phyloP scores from a whole-genome alignment of 2,797 vertebrate species.

The Rhyacichthys aspro region DNA sequence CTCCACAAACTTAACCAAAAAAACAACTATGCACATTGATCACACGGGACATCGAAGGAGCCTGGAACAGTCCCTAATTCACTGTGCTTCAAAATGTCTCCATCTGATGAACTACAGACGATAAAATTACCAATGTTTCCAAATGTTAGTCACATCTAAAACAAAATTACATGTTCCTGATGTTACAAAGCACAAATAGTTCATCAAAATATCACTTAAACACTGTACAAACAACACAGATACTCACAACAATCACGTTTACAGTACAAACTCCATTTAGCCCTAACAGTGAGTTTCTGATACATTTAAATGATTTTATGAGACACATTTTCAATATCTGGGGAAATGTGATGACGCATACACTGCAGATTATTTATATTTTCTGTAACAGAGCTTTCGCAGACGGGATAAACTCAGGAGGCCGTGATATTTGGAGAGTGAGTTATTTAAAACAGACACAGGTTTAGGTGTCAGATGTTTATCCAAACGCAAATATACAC shows the following conservation, averaged over 20 bases:
- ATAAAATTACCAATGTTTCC: too few relatives aligned
- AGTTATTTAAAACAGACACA: conserved; percentile 33
- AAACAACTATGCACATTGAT: background rate
- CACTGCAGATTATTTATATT: background rate
- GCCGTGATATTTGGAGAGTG: conserved; percentile 17
- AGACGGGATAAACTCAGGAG: conserved; percentile 5
- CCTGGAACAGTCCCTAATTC: background rate
- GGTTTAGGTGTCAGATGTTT: conserved; percentile 36
- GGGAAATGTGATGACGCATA: too few relatives aligned
- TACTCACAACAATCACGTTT: conserved; percentile 21
- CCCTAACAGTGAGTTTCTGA: too few relatives aligned
- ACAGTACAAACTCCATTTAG: conserved; percentile 12
- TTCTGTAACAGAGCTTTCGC: conserved; percentile 13
- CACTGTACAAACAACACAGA: conserved; percentile 15
- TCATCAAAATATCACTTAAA: conserved; percentile 6
- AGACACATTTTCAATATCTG: too few relatives aligned
- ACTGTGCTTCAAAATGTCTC: background rate
- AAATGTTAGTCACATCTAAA: background rate
- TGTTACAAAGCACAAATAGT: conserved; percentile 23
- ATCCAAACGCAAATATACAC: conserved; percentile 34
- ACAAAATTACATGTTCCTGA: conserved; percentile 30
- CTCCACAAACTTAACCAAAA: too few relatives aligned
- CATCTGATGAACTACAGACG: background rate
- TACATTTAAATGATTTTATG: too few relatives aligned
- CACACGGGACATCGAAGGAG: background rate